A percentile compares a stretch with the other conserved stretches of the same genome.
phyloP scores from a whole-genome alignment of 2,797 vertebrate genomes.

The Anguilla megastoma region DNA sequence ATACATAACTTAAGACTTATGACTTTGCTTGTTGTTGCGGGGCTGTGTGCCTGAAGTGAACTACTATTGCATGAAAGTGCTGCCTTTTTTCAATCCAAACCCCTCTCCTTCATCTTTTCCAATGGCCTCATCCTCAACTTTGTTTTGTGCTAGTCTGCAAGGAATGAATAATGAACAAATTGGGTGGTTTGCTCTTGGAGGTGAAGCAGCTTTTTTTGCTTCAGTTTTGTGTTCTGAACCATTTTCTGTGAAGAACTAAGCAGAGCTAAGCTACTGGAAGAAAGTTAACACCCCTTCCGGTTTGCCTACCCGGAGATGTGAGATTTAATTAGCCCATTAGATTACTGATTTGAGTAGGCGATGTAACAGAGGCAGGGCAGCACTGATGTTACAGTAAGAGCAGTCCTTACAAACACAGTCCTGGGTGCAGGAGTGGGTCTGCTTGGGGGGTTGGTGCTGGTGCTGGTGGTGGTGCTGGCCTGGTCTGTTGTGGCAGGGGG shows the following conservation, averaged over 20 bases:
- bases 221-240: background rate
- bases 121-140: background rate
- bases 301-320: background rate
- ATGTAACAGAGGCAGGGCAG: background rate
- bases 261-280: background rate
- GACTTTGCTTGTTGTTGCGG: too few relatives aligned
- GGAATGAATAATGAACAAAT: background rate
- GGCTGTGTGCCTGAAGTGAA: too few relatives aligned
- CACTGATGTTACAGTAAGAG: background rate
- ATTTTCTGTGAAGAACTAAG: background rate
- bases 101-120: background rate
- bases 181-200: background rate
- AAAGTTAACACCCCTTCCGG: background rate
- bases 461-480: background rate
- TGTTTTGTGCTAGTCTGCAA: background rate
- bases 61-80: too few relatives aligned
- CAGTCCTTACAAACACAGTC: conserved; percentile 83
- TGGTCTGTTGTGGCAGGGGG: conserved; percentile 65
- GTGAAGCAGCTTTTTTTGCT: background rate
- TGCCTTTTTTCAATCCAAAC: too few relatives aligned
- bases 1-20: too few relatives aligned
- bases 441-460: background rate
- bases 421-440: conserved; percentile 89
- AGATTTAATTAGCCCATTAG: background rate
- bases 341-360: too few relatives aligned